Percentiles rank a stretch among this genome's conserved stretches.
Evolutionary conservation across 2,888 invertebrate species (phyloP).

Genomic region (Busseola fusca): DNA sequence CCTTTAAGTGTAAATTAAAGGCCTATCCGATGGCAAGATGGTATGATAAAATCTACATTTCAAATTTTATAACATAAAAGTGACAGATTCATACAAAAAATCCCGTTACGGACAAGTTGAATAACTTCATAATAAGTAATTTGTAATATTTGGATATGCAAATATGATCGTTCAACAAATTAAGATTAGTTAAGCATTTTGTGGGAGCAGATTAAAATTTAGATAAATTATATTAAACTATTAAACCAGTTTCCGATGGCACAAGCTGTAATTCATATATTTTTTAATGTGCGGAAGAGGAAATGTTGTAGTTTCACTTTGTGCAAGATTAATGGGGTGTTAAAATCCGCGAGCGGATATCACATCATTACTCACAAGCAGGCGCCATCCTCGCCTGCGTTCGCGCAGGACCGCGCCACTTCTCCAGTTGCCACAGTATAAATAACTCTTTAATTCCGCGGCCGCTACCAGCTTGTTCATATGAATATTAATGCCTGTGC

Average conservation of each 20-base stretch:
- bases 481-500: slow-evolving; percentile 62
- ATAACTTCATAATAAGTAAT: slow-evolving; percentile 58
- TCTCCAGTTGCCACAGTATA: slow-evolving; percentile 23
- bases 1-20: slow-evolving; percentile 62
- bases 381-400: slow-evolving; percentile 39
- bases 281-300: slow-evolving; percentile 50
- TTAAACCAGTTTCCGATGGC: slow-evolving; percentile 38
- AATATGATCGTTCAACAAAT: slow-evolving; percentile 56
- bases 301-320: slow-evolving; percentile 58
- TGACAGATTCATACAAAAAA: slow-evolving; percentile 53
- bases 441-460: slow-evolving; percentile 39
- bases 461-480: slow-evolving; percentile 26
- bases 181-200: slow-evolving; percentile 55
- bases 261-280: slow-evolving; percentile 35
- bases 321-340: slow-evolving; percentile 69
- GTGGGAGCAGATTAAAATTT: slow-evolving; percentile 38
- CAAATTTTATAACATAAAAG: slow-evolving; percentile 62
- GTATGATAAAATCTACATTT: slow-evolving; percentile 60
- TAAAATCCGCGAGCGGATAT: slow-evolving; percentile 65
- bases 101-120: slow-evolving; percentile 62
- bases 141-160: slow-evolving; percentile 62
- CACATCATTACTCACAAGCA: slow-evolving; percentile 55
- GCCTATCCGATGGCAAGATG: slow-evolving; percentile 53
- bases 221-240: slow-evolving; percentile 39
- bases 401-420: slow-evolving; percentile 7